Base-by-base conservation (phyloP, 2,113 vertebrate genomes). In the Coregonus clupeaformis region DNA sequence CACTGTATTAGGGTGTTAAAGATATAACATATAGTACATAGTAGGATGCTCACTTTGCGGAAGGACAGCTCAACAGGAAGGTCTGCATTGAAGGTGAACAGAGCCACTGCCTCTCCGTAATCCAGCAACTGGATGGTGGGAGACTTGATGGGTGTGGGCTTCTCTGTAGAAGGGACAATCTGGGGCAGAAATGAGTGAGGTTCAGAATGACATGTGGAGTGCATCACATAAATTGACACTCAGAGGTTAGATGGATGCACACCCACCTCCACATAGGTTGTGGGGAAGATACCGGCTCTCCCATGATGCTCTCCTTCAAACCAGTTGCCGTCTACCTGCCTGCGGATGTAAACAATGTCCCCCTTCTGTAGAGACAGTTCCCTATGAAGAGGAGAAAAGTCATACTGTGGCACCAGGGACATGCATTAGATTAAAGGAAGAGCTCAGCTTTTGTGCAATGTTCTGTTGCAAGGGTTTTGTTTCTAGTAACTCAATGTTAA, bases 241-340 rank as follows among this genome's bases (percentile, higher is more conserved):
- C n/a, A n/a, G 6, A 29, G 5, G 59, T 12, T 32, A 47, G 32
- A 12, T 12, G 22, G n/a, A 59, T 4, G 32, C 22, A 16, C 49
- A 64, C 63, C 6, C 66, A 97, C 97, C 96, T 97, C 95, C 70
- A 98, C 96, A 0, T 98, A 98, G 78, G 93, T 95, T 66, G 94
- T 92, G 16, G 97, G 97, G 85, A 99, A 98, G 86, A 98, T 97
- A 65, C 97, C 97, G 25, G 94, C 92, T 14, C 96, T 90, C 71
- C 97, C 97, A 3, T 98, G 95, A 83, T 98, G 97, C 63, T 98
- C 97, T n/a, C 97, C 97, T 91, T 98, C 96, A 83, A 96, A 93
- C 97, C 97, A 99, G 92, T 99, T 98, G 81, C 90, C 94, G 84
- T 99, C 97, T 16, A 99, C 93, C 84, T 96, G 94, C 80, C 96